These are phyloP conservation scores for Heliconius himera DNA, from an alignment of 1,140 invertebrate species.

Conservation along the genomic window DNA sequence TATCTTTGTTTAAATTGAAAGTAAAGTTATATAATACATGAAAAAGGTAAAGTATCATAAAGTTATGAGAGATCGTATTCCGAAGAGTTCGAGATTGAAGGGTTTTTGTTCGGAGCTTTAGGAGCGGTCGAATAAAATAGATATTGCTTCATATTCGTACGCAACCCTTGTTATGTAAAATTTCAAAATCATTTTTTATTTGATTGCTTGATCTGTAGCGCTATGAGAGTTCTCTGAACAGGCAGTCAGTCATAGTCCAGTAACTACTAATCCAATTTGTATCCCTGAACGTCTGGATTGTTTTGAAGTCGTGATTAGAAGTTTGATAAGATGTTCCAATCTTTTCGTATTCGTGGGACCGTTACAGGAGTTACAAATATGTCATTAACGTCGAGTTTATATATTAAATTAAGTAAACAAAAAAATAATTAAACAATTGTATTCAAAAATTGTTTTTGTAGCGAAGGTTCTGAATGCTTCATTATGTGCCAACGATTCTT, in stretches of 20 bases:
- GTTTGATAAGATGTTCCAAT: constrained; percentile 53
- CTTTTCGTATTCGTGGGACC: constrained; percentile 34
- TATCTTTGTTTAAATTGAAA: constrained; percentile 26
- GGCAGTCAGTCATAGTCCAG: constrained; percentile 53
- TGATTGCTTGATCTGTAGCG: neutral
- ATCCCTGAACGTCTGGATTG: constrained; percentile 70
- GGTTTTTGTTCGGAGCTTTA: constrained; percentile 49
- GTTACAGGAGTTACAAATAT: neutral
- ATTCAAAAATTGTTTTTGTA: constrained; percentile 30
- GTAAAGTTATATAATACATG: constrained; percentile 20
- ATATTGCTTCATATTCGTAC: constrained; percentile 48
- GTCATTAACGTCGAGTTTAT: neutral
- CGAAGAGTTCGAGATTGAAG: constrained; percentile 50
- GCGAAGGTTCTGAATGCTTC: constrained; percentile 29
- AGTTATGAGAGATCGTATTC: constrained; percentile 51
- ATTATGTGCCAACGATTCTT: constrained; percentile 36
- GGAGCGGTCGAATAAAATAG: constrained; percentile 47
- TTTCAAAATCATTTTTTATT: neutral
- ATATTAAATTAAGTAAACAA: neutral
- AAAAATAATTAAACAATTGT: constrained; percentile 1
- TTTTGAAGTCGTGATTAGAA: constrained; percentile 66
- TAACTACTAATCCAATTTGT: constrained; percentile 59
- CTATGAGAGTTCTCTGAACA: constrained; percentile 20
- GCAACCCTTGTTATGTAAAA: constrained; percentile 28
- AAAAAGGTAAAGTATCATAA: constrained; percentile 49